Conservation (phyloP, 2,113 vertebrate species). For the Ornithorhynchus anatinus region DNA sequence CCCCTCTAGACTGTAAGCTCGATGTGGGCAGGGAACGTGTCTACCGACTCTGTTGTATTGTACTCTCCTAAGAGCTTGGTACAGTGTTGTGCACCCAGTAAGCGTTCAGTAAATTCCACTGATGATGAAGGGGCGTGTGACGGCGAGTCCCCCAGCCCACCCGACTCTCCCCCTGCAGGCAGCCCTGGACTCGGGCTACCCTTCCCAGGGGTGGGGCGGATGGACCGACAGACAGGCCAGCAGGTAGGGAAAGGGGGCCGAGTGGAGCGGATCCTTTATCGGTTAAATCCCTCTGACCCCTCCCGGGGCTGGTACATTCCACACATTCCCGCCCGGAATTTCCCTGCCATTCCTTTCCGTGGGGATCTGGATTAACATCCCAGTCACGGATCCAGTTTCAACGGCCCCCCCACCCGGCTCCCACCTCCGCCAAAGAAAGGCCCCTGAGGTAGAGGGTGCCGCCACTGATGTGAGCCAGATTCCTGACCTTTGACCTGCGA, state of each 20-base stretch:
- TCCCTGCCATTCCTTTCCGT: slow-evolving; percentile 37
- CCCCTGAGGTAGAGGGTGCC: not conserved
- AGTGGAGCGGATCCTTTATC: not conserved
- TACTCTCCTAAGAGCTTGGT: too few relatives aligned
- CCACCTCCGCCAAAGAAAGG: not conserved
- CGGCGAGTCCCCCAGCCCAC: too few relatives aligned
- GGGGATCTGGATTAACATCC: slow-evolving; percentile 57
- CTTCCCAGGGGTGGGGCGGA: too few relatives aligned
- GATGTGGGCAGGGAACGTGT: too few relatives aligned
- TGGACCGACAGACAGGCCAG: too few relatives aligned
- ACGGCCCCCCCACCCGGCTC: not conserved
- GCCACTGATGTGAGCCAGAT: not conserved
- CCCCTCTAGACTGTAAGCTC: too few relatives aligned
- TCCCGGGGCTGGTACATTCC: slow-evolving; percentile 56
- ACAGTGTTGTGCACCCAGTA: too few relatives aligned
- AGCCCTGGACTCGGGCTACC: too few relatives aligned
- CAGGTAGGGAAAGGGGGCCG: not conserved
- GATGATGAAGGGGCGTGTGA: too few relatives aligned
- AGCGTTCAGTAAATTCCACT: too few relatives aligned
- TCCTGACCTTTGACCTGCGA: slow-evolving; percentile 7
- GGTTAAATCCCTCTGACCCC: slow-evolving; percentile 27
- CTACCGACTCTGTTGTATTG: too few relatives aligned
- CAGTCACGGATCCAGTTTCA: slow-evolving; percentile 47
- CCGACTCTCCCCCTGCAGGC: too few relatives aligned
- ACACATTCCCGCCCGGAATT: slow-evolving; percentile 48